phyloP scores from a whole-genome alignment of 2,888 invertebrate genomes.

The Brachyopa scutellaris region DNA sequence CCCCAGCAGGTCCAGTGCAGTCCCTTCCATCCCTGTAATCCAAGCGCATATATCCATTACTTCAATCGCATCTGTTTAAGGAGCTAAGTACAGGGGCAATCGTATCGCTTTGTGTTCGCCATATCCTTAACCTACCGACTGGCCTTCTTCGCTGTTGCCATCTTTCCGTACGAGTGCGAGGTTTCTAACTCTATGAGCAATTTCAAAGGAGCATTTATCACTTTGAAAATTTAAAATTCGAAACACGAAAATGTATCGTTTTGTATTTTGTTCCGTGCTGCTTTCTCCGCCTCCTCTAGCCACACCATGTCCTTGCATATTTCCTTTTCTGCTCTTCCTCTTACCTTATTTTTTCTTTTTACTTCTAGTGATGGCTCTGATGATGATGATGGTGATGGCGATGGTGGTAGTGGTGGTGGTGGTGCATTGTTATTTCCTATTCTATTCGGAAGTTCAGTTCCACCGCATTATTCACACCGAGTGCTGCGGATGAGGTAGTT shows the following conservation, averaged over 20 bases:
- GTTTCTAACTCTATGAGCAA: constrained; percentile 42
- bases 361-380: constrained; percentile 32
- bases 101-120: constrained; percentile 31
- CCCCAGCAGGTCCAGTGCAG: background rate
- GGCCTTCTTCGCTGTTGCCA: background rate
- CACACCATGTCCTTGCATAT: constrained; percentile 50
- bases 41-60: constrained; percentile 9
- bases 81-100: constrained; percentile 55
- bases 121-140: constrained; percentile 23
- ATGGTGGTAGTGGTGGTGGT: constrained; percentile 20
- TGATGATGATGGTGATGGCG: constrained; percentile 21
- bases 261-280: constrained; percentile 59
- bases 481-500: constrained; percentile 62
- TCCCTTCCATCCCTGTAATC: constrained; percentile 2
- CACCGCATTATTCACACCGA: constrained; percentile 62
- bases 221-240: constrained; percentile 74
- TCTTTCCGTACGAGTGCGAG: background rate
- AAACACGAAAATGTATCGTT: constrained; percentile 74
- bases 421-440: constrained; percentile 60
- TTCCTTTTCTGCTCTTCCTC: constrained; percentile 10
- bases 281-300: constrained; percentile 55
- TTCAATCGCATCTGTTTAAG: constrained; percentile 39
- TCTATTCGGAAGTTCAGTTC: constrained; percentile 35
- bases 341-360: constrained; percentile 15
- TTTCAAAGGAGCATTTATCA: constrained; percentile 73